Base-by-base conservation (phyloP, 2,797 vertebrate genomes). In the Lutjanus argentimaculatus region DNA sequence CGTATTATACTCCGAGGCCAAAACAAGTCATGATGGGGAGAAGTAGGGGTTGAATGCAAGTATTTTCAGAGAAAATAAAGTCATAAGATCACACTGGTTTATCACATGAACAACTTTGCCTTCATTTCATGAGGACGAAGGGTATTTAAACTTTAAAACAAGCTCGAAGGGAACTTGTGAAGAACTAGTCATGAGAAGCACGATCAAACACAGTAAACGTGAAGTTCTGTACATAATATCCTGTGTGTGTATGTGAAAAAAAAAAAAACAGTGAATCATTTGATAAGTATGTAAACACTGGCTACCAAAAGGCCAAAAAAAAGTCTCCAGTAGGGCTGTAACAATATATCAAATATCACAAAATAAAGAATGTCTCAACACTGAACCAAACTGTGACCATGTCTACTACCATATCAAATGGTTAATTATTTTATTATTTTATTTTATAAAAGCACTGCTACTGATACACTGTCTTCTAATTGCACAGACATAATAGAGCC, bases 61-160 rank as follows among this genome's bases (percentile, higher is more conserved):
- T 49, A 55, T 80, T 81, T 67, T 68, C n/a, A 83, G 48, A 62
- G 61, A 74, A 68, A 77, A 86, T 67, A 67, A 68, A 87, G 85
- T 92, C 93, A 93, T 81, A 77, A 87, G 83, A 91, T 90, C 71
- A 66, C 42, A 62, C 52, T 51, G 75, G 49, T 40, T 71, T n/a
- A 79, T 90, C 91, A 91, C 88, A 93, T 87, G 88, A 87, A 67
- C 22, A 77, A 65, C 58, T 67, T 30, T 65, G 14, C 9, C n/a
- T 68, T 69, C 21, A 36, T 67, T 77, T 61, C n/a, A 67, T 25
- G 1, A 65, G 51, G 53, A 77, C 36, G 62, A 72, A 77, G 75
- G 25, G 17, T 42, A 17, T 53, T 40, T 77, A 77, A 75, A 75
- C 17, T n/a, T 42, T 48, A 49, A 67, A 52, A 70, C 25, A 71